Evolutionary conservation across 2,888 invertebrate genomes (phyloP), one percentile per base, ranked within the genome.

Genomic region (Corbicula japonica): DNA sequence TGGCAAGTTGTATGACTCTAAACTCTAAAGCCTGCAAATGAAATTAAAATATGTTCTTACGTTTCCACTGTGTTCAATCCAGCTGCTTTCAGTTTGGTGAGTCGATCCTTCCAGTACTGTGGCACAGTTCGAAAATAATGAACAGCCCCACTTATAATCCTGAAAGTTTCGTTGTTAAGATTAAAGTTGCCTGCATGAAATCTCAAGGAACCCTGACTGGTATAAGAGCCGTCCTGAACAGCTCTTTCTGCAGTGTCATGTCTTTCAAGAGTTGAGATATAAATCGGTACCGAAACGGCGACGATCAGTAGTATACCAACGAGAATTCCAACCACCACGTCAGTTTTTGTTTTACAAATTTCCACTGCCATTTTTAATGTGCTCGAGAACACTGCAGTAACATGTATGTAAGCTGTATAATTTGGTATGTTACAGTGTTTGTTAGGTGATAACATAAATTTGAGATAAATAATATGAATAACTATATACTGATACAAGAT

Each of bases 21-120:
- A n/a, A n/a, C n/a, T n/a, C n/a, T n/a, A n/a, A n/a, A n/a, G n/a
- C n/a, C n/a, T 41, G 41, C 41, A 41, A 10, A 41, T 12, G 41
- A 41, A 41, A 41, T 28, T 32, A 35, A 15, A 35, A 3, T 6
- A 28, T 1, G 8, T 50, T 50, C 63, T 86, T 81, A 93, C 93
- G 92, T 93, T 85, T 92, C 92, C 0, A 92, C 85, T 21, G 91
- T 90, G 74, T 93, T 93, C n/a, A 93, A 84, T n/a, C 93, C 92
- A 80, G 89, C 88, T 12, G 92, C 91, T 76, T 91, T 92, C 78
- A 92, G 69, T 68, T 91, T 91, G 46, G 79, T 62, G 69, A 93
- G 78, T n/a, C 91, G 72, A 65, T 91, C 91, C 62, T 74, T 70
- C 93, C 93, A 92, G 73, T 91, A 89, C 18, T 90, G 88, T 0